Percentiles rank a stretch among this genome's conserved stretches.
phyloP scores from a whole-genome alignment of 2,888 invertebrate genomes.

The Nomada ferruginata region DNA sequence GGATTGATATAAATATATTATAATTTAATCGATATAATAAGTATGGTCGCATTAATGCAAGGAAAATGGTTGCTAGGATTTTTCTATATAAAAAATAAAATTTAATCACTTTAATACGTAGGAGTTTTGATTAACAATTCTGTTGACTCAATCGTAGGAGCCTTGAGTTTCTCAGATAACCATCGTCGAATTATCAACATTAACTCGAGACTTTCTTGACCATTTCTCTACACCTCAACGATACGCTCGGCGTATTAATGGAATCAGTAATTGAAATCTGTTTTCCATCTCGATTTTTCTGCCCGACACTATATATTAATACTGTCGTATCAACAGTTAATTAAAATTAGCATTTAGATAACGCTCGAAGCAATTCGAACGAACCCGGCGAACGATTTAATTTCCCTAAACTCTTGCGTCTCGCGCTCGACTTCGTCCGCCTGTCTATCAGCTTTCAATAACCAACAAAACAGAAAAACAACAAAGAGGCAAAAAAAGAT shows the following conservation, averaged over 20 bases:
- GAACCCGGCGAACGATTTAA: constrained; percentile 8
- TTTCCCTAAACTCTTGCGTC: neutral
- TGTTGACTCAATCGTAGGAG: no score
- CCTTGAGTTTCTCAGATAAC: neutral
- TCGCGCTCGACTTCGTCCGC: no score
- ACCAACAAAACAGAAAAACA: neutral
- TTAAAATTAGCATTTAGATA: constrained; percentile 43
- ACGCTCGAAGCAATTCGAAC: constrained; percentile 4
- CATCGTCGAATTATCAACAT: neutral
- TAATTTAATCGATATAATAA: no score
- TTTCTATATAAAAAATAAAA: no score
- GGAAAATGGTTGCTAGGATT: no score
- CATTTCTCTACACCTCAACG: neutral
- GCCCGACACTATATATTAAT: neutral
- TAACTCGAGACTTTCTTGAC: neutral
- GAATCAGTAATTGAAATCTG: neutral
- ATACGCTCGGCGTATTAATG: neutral
- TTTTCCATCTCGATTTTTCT: neutral
- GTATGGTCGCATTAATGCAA: no score
- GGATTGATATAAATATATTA: no score
- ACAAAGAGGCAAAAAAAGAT: neutral
- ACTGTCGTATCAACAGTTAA: constrained; percentile 1
- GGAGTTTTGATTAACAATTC: no score
- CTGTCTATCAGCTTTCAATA: no score
- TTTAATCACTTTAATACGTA: no score